Conservation (phyloP, 2,797 vertebrate species). For the Pangasius macronema region DNA sequence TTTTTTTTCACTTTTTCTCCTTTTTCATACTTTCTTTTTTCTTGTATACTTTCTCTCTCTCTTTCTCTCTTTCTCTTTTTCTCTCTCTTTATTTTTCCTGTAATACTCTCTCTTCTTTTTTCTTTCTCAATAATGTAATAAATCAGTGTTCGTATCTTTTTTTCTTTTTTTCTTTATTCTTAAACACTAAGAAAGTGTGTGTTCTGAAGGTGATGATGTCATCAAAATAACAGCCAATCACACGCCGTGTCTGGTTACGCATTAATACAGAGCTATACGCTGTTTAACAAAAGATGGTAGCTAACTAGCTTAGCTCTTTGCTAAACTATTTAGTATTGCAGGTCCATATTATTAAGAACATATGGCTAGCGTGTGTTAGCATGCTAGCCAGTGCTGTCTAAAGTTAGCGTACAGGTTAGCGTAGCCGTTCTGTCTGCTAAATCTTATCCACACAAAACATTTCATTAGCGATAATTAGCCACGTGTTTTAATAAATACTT, state of each 20-base stretch:
- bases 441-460: no score
- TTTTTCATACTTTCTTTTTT: not conserved
- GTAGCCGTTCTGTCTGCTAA: not conserved
- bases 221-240: constrained; percentile 15
- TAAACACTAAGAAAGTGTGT: not conserved
- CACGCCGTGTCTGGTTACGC: not conserved
- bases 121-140: not conserved
- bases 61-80: constrained; percentile 7
- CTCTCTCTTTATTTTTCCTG: not conserved
- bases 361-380: constrained; percentile 22
- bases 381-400: not conserved
- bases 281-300: not conserved
- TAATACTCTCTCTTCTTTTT: not conserved
- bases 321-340: not conserved
- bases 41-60: not conserved
- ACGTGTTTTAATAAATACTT: not conserved
- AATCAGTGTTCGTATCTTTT: not conserved
- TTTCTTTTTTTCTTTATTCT: not conserved
- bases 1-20: constrained; percentile 20
- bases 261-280: not conserved
- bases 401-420: not conserved
- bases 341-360: not conserved
- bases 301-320: not conserved
- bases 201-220: not conserved
- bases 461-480: not conserved